phyloP scores from a whole-genome alignment of 2,797 vertebrate species.

The Hydrophis major region DNA sequence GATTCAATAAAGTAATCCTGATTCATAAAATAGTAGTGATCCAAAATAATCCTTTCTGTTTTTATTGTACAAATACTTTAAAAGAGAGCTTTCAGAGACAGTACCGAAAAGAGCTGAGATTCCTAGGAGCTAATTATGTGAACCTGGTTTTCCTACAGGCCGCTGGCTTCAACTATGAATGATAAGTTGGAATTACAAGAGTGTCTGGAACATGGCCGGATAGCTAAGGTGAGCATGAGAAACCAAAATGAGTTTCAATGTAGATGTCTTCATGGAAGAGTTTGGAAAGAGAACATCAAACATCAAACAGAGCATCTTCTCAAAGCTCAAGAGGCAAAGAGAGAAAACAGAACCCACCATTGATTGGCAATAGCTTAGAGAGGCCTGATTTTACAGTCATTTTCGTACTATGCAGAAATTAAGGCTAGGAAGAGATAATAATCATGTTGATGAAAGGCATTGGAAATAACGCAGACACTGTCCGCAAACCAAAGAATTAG shows the following conservation, averaged over 20 bases:
- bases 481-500: too few relatives aligned
- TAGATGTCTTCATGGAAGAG: background rate
- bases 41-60: background rate
- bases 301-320: background rate
- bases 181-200: constrained; percentile 95
- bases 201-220: constrained; percentile 94
- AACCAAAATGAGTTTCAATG: background rate
- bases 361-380: background rate
- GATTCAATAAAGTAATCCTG: background rate
- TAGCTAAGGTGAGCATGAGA: constrained; percentile 84
- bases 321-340: background rate
- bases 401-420: background rate
- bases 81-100: background rate
- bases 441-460: too few relatives aligned
- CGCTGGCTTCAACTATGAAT: constrained; percentile 83
- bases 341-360: too few relatives aligned
- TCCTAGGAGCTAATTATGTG: background rate
- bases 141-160: constrained; percentile 68
- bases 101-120: background rate
- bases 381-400: background rate
- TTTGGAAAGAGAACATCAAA: background rate
- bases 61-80: background rate
- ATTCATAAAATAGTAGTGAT: background rate
- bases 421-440: background rate
- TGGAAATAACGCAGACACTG: too few relatives aligned